Evolutionary conservation across 2,113 vertebrate species (phyloP).

Genomic region (Ranitomeya imitator): DNA sequence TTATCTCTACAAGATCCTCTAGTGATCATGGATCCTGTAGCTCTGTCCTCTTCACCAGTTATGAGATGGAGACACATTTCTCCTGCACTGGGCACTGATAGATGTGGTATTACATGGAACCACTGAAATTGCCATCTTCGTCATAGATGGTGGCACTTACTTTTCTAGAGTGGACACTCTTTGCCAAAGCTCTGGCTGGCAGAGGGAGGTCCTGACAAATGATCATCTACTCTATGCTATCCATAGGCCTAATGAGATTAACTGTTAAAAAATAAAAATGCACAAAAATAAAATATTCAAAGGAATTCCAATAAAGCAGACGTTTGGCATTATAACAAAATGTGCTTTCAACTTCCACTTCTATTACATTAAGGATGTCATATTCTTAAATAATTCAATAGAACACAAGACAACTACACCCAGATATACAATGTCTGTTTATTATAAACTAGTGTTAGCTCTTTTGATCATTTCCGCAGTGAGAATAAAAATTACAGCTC

Average conservation of each 20-base stretch:
- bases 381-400: background rate
- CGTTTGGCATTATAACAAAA: background rate
- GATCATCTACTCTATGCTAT: background rate
- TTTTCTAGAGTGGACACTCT: background rate
- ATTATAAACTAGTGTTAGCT: conserved; percentile 67
- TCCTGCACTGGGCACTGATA: background rate
- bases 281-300: background rate
- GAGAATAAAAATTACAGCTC: conserved; percentile 63
- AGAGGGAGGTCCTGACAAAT: background rate
- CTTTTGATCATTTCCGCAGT: conserved; percentile 81
- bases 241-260: background rate
- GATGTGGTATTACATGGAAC: background rate
- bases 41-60: too few relatives aligned
- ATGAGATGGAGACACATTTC: too few relatives aligned
- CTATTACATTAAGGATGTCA: background rate
- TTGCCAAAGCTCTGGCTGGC: background rate
- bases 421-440: conserved; percentile 65
- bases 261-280: background rate
- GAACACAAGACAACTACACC: background rate
- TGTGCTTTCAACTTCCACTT: background rate
- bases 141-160: background rate
- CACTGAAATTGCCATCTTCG: background rate
- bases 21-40: too few relatives aligned
- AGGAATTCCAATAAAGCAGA: background rate
- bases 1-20: too few relatives aligned